These are phyloP conservation scores for Linyphia triangularis DNA, from an alignment of 2,888 invertebrate genomes.

Conservation along the genomic window DNA sequence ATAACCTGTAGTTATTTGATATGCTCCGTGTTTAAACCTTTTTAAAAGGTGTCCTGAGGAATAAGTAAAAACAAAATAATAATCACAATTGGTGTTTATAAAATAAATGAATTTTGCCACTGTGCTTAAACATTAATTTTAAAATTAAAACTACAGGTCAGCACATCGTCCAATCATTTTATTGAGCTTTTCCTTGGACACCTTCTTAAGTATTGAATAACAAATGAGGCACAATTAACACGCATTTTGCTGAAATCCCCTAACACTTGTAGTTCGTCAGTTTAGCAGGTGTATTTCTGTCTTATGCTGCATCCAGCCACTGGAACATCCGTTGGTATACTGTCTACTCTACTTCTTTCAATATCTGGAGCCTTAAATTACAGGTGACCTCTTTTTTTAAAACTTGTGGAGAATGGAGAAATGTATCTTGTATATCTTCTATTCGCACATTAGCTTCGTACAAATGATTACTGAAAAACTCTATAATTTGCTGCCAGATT, in stretches of 20 bases:
- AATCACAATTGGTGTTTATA: neutral
- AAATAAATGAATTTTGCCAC: neutral
- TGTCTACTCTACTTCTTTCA: slow-evolving; percentile 60
- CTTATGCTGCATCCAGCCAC: slow-evolving; percentile 59
- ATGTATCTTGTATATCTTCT: slow-evolving; percentile 24
- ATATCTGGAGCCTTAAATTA: slow-evolving; percentile 68
- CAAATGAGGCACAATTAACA: slow-evolving; percentile 45
- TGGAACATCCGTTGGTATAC: slow-evolving; percentile 62
- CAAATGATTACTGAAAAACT: neutral
- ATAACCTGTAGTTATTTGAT: slow-evolving; percentile 45
- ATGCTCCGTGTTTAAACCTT: slow-evolving; percentile 20
- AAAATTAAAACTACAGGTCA: neutral
- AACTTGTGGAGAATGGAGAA: slow-evolving; percentile 69
- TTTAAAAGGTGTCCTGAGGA: slow-evolving; percentile 53
- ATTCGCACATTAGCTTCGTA: neutral
- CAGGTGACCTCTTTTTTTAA: slow-evolving; percentile 73
- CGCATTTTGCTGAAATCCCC: slow-evolving; percentile 60
- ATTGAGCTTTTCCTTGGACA: slow-evolving; percentile 43
- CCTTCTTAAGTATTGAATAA: slow-evolving; percentile 41
- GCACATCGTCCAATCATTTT: neutral
- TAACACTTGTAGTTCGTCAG: slow-evolving; percentile 72
- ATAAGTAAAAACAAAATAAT: slow-evolving; percentile 20
- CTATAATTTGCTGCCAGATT: too few relatives aligned
- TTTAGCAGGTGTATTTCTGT: slow-evolving; percentile 70
- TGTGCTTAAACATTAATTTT: too few relatives aligned